A percentile compares a stretch with the other conserved stretches of the same genome.
These are phyloP conservation scores for Cyprinodon diabolis DNA, from an alignment of 2,797 vertebrate species.

Conservation along the genomic window DNA sequence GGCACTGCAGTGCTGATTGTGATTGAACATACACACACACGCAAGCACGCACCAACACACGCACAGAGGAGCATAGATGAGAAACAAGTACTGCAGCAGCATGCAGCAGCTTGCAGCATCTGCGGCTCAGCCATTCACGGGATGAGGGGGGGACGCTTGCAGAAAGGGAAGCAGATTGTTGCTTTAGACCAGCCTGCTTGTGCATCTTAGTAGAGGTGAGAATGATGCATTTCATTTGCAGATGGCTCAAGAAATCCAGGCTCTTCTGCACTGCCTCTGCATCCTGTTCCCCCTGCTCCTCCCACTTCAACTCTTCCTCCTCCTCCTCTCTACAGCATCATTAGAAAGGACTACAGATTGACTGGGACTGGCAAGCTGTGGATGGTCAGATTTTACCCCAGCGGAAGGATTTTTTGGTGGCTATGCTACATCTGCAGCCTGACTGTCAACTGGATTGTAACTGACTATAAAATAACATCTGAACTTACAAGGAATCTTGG, in stretches of 20 bases:
- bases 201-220: constrained; percentile 66
- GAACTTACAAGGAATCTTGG: constrained; percentile 53
- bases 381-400: constrained; percentile 67
- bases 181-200: constrained; percentile 54
- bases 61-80: constrained; percentile 63
- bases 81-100: constrained; percentile 79
- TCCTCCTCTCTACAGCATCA: constrained; percentile 76
- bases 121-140: constrained; percentile 64
- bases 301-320: constrained; percentile 76
- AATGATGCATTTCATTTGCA: constrained; percentile 63
- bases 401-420: constrained; percentile 61
- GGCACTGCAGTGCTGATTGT: constrained; percentile 84
- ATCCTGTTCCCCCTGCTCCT: constrained; percentile 77
- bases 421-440: constrained; percentile 63
- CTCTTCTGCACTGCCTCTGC: constrained; percentile 78
- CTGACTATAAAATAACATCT: constrained; percentile 43
- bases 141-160: constrained; percentile 60
- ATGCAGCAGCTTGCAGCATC: constrained; percentile 62
- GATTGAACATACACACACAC: constrained; percentile 71
- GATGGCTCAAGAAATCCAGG: constrained; percentile 73
- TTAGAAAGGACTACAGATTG: constrained; percentile 76
- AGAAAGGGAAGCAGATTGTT: constrained; percentile 62
- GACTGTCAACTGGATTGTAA: constrained; percentile 67
- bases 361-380: constrained; percentile 62
- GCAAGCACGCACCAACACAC: constrained; percentile 36